A percentile compares a stretch with the other conserved stretches of the same genome.
phyloP scores from a whole-genome alignment of 2,113 vertebrate genomes.

The Microtus ochrogaster region DNA sequence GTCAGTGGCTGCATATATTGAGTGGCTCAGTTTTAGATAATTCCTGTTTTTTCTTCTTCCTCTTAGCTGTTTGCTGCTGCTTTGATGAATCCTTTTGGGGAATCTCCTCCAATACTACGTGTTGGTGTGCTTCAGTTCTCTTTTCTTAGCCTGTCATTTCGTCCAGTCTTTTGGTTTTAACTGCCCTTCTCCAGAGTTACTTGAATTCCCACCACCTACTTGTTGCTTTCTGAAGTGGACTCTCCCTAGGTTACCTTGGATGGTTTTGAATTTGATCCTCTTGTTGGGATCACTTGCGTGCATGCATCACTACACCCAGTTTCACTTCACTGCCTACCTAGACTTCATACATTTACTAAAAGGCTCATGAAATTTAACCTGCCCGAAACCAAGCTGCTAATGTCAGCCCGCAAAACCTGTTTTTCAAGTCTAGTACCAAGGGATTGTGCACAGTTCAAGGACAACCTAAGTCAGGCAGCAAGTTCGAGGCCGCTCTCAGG shows the following conservation, averaged over 20 bases:
- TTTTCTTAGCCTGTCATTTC: not conserved
- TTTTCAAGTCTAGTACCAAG: not conserved
- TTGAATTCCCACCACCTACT: not conserved
- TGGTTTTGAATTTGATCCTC: not conserved
- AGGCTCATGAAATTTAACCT: conserved; percentile 5
- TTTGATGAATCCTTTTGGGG: not conserved
- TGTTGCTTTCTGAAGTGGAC: not conserved
- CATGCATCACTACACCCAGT: not conserved
- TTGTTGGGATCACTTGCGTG: not conserved
- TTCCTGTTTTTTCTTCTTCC: not conserved
- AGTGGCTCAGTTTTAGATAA: not conserved
- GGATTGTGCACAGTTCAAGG: not conserved
- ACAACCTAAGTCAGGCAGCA: not conserved
- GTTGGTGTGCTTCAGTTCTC: not conserved
- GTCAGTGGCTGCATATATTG: not conserved
- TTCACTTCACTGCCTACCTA: not conserved
- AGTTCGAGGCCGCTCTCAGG: not conserved
- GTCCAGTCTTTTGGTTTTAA: not conserved
- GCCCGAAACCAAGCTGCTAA: not conserved
- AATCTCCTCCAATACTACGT: not conserved
- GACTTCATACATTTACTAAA: not conserved
- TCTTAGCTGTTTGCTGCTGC: not conserved
- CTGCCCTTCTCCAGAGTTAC: not conserved
- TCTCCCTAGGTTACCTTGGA: not conserved
- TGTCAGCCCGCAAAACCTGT: conserved; percentile 18